Percentiles rank a stretch among this genome's conserved stretches.
phyloP scores from a whole-genome alignment of 1,140 invertebrate species.

The Procambarus clarkii region DNA sequence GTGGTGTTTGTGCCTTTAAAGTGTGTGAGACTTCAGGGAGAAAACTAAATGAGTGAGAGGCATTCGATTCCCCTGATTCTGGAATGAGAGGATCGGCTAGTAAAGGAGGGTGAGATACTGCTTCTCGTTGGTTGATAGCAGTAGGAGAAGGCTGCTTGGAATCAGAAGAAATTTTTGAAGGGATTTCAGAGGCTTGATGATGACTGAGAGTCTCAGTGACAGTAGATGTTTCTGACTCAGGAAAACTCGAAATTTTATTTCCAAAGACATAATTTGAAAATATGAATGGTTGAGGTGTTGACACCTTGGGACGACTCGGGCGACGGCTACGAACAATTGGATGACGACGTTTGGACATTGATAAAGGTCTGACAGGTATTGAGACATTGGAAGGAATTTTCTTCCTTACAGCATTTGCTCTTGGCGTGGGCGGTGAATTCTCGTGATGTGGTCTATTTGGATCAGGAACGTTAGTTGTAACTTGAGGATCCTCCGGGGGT shows the following conservation, averaged over 20 bases:
- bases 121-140: not conserved
- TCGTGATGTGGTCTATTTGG: not conserved
- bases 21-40: not conserved
- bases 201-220: not conserved
- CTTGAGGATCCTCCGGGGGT: not conserved
- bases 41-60: not conserved
- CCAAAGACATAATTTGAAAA: not conserved
- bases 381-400: not conserved
- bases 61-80: not conserved
- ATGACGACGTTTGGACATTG: not conserved
- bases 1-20: not conserved
- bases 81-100: not conserved
- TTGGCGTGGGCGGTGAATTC: not conserved
- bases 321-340: not conserved
- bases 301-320: not conserved
- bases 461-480: not conserved
- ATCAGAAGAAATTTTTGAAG: not conserved
- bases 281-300: not conserved
- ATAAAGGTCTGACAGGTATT: not conserved
- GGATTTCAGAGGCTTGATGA: not conserved
- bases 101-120: not conserved
- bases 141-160: not conserved
- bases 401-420: not conserved
- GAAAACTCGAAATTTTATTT: not conserved
- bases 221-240: not conserved